Conservation (phyloP, 1,140 invertebrate genomes). For the Mactra quadrangularis region DNA sequence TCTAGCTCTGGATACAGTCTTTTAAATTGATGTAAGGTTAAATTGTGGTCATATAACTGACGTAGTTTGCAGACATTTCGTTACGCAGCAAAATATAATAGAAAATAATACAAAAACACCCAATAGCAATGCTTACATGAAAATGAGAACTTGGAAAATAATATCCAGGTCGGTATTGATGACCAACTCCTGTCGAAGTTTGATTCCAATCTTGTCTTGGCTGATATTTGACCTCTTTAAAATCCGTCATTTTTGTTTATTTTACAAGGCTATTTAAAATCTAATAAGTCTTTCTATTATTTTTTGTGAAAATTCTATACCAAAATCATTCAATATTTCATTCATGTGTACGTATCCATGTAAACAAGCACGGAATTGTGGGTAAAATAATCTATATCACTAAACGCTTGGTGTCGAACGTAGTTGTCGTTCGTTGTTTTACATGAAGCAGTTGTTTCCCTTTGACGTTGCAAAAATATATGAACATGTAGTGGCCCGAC, state of each 20-base stretch:
- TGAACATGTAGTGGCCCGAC: too few species aligned
- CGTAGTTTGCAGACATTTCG: too few species aligned
- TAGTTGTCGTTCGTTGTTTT: too few species aligned
- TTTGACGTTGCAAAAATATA: too few species aligned
- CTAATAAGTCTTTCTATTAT: background rate
- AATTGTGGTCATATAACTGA: too few species aligned
- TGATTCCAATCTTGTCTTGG: conserved; percentile 79
- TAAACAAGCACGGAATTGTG: conserved; percentile 46
- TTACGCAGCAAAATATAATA: too few species aligned
- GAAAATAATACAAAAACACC: too few species aligned
- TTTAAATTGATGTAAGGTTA: too few species aligned
- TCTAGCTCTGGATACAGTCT: too few species aligned
- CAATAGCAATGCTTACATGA: conserved; percentile 79
- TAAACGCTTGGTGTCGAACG: too few species aligned
- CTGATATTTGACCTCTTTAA: conserved; percentile 74
- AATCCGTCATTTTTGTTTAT: conserved; percentile 59
- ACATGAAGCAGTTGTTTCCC: too few species aligned
- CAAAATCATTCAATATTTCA: background rate
- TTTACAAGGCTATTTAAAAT: background rate
- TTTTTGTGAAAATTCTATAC: conserved; percentile 9
- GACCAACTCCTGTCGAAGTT: conserved; percentile 82
- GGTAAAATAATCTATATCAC: background rate
- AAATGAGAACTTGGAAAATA: conserved; percentile 83
- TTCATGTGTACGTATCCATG: conserved; percentile 54
- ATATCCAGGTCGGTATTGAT: conserved; percentile 83